Percentiles rank a stretch among this genome's conserved stretches.
These are phyloP conservation scores for Epinotia demarniana DNA, from an alignment of 2,888 invertebrate species.

Conservation along the genomic window DNA sequence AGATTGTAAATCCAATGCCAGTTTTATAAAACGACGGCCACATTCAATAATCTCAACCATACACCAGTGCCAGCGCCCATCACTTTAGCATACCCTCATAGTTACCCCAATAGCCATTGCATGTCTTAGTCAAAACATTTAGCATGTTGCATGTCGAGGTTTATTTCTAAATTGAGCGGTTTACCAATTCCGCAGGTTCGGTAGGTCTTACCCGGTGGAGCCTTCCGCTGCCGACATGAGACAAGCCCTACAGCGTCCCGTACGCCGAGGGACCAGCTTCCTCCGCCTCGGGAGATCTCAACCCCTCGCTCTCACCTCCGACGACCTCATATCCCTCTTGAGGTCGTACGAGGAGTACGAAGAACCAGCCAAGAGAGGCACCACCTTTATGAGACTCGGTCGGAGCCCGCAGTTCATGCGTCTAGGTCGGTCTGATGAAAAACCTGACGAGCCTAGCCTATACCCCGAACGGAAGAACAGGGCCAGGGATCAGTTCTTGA, in stretches of 20 bases:
- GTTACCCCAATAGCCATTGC: too few relatives aligned
- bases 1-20: too few relatives aligned
- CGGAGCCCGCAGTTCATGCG: constrained; percentile 79
- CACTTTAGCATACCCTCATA: too few relatives aligned
- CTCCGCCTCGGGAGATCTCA: constrained; percentile 77
- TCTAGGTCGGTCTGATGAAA: constrained; percentile 73
- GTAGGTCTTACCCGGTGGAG: constrained; percentile 75
- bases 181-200: constrained; percentile 64
- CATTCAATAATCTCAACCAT: too few relatives aligned
- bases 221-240: constrained; percentile 74
- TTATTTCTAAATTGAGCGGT: constrained; percentile 43
- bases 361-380: constrained; percentile 64
- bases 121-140: too few relatives aligned
- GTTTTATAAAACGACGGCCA: too few relatives aligned
- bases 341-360: constrained; percentile 73
- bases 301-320: constrained; percentile 67
- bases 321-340: constrained; percentile 72
- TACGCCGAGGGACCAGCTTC: constrained; percentile 72
- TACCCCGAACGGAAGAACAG: constrained; percentile 74
- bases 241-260: constrained; percentile 67
- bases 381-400: constrained; percentile 74
- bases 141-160: constrained; percentile 35
- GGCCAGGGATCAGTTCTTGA: constrained; percentile 76
- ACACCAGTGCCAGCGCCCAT: too few relatives aligned
- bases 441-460: constrained; percentile 63